These are phyloP conservation scores for Coregonus ussuriensis DNA, from an alignment of 2,797 vertebrate genomes.

Conservation along the genomic window DNA sequence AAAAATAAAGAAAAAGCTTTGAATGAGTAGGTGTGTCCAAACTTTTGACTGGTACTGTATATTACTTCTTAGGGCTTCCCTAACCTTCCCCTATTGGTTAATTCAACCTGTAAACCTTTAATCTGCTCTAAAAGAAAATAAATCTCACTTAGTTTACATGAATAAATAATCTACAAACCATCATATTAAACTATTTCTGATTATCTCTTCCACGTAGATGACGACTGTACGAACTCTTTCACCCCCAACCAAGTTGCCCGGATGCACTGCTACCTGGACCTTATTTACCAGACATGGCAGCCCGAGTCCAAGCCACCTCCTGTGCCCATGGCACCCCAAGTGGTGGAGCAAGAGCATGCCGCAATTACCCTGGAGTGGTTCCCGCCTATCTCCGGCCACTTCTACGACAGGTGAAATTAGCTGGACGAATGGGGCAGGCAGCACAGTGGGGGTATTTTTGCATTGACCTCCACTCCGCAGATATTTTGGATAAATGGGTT, in stretches of 20 bases:
- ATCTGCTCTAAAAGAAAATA: not conserved
- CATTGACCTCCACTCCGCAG: not conserved
- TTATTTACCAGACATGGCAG: slow-evolving; percentile 95
- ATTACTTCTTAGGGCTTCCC: no score
- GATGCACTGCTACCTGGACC: slow-evolving; percentile 99
- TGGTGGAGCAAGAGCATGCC: slow-evolving; percentile 81
- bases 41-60: no score
- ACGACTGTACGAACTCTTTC: slow-evolving; percentile 96
- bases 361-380: slow-evolving; percentile 93
- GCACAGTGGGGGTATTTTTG: not conserved
- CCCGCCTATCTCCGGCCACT: slow-evolving; percentile 90
- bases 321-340: slow-evolving; percentile 88
- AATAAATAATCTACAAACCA: not conserved
- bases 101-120: not conserved
- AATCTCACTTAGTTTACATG: not conserved
- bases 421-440: slow-evolving; percentile 18
- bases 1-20: no score
- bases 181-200: not conserved
- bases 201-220: slow-evolving; percentile 76
- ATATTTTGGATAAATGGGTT: not conserved
- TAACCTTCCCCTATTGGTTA: no score
- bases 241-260: slow-evolving; percentile 96
- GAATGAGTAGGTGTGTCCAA: no score
- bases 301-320: slow-evolving; percentile 85
- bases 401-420: slow-evolving; percentile 94